Percentiles rank a stretch among this genome's conserved stretches.
Conservation (phyloP, 1,140 invertebrate species). For the Drosophila nigrodunni region DNA sequence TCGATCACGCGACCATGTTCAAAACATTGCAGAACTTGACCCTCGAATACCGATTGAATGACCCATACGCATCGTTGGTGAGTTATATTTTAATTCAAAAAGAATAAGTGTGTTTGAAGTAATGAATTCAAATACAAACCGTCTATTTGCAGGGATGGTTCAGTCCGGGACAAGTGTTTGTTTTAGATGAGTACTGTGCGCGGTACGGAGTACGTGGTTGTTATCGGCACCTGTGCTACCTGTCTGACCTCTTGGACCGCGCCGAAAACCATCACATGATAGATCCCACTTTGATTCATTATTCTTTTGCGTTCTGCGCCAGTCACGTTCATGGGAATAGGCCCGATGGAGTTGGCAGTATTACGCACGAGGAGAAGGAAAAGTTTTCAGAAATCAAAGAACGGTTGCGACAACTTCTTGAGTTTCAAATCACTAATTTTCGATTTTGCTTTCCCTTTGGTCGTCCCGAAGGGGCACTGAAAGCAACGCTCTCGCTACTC, state of each 20-base stretch:
- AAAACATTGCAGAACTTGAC: slow-evolving; percentile 96
- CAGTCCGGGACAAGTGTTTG: slow-evolving; percentile 99
- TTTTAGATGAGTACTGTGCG: slow-evolving; percentile 99
- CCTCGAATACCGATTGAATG: slow-evolving; percentile 97
- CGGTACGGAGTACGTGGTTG: slow-evolving; percentile 98
- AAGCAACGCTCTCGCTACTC: slow-evolving; percentile 97
- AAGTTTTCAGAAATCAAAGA: slow-evolving; percentile 99
- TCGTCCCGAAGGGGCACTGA: slow-evolving; percentile 97
- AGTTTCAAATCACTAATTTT: slow-evolving; percentile 99
- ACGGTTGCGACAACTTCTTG: slow-evolving; percentile 94
- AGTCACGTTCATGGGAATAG: slow-evolving; percentile 98
- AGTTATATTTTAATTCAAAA: slow-evolving; percentile 49
- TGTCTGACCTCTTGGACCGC: slow-evolving; percentile 97
- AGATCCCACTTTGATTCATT: slow-evolving; percentile 99
- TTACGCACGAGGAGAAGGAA: slow-evolving; percentile 98
- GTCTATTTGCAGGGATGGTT: slow-evolving; percentile 94
- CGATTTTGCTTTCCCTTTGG: slow-evolving; percentile 99
- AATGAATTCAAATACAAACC: neutral
- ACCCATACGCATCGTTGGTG: slow-evolving; percentile 98
- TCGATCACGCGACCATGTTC: slow-evolving; percentile 97
- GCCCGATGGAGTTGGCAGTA: slow-evolving; percentile 99
- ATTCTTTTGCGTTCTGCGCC: slow-evolving; percentile 99
- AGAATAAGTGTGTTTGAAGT: neutral
- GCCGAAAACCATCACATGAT: slow-evolving; percentile 97
- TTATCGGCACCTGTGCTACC: slow-evolving; percentile 97